phyloP scores from a whole-genome alignment of 2,113 vertebrate genomes.

The Ursus arctos region DNA sequence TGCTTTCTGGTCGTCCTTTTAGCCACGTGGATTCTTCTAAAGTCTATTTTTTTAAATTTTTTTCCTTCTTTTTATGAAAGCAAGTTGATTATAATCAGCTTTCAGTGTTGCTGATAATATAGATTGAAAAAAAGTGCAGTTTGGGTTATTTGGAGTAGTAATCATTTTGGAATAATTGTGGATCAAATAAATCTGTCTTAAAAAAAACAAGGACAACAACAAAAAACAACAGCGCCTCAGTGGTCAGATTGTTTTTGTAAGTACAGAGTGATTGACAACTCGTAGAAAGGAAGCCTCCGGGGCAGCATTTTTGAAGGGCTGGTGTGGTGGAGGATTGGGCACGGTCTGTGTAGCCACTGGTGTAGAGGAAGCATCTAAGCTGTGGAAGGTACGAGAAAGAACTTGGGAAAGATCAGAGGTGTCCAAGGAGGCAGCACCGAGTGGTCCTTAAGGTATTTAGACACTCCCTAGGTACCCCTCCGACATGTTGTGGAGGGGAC shows the following conservation, averaged over 20 bases:
- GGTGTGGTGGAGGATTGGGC: neutral
- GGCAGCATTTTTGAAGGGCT: neutral
- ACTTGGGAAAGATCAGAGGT: neutral
- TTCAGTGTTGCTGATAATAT: conserved; percentile 66
- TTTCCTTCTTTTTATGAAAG: conserved; percentile 77
- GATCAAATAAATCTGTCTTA: conserved; percentile 55
- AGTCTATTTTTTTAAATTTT: conserved; percentile 63
- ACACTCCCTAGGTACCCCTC: too few species aligned
- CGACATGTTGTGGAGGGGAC: neutral
- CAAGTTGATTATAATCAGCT: conserved; percentile 82
- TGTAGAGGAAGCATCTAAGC: neutral
- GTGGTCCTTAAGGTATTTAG: neutral
- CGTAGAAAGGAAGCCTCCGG: neutral
- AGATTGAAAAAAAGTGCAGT: conserved; percentile 60
- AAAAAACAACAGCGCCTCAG: neutral
- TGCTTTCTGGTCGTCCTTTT: conserved; percentile 16
- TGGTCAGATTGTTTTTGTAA: neutral
- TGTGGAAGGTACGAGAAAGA: neutral
- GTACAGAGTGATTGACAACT: neutral
- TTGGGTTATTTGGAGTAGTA: conserved; percentile 55
- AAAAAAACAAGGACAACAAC: neutral
- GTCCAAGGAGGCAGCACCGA: neutral
- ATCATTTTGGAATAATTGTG: conserved; percentile 51
- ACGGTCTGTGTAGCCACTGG: neutral
- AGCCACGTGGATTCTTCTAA: conserved; percentile 39